Evolutionary conservation across 1,140 invertebrate species (phyloP), one percentile per base, ranked within the genome.

Genomic region (Habropoda laboriosa): DNA sequence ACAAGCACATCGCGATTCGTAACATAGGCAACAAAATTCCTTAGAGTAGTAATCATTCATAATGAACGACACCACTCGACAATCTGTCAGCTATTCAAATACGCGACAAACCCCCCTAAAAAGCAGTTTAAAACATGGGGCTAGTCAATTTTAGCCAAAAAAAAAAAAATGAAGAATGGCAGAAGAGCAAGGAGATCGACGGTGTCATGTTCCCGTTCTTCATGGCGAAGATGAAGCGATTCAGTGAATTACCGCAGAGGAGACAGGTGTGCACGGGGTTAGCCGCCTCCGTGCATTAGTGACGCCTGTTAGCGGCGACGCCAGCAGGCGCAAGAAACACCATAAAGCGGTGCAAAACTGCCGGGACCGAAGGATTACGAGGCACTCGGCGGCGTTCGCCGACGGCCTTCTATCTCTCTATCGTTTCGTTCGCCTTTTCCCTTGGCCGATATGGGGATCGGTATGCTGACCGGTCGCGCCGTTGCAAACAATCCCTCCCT

Each of bases 251-350:
- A 70, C 64, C 64, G 16, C 30, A 12, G 18, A 35, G 35, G 73
- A 68, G 74, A 70, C 74, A 77, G 74, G 74, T 77, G 63, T 32
- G 51, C 53, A 55, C 42, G 51, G 38, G 64, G 74, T 51, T 64
- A 38, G 53, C 74, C 67, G 82, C 70, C 49, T 80, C 42, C 49
- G 75, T 68, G 70, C 71, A 79, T 85, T 85, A 83, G 80, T 80
- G 76, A 85, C 77, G 76, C 76, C 81, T 77, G 82, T 80, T 61
- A 83, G 77, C 66, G 70, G 75, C 68, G 75, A 83, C 74, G 66
- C 64, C 76, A 67, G 64, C 74, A 77, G 74, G 42, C 68, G 55
- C 77, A 79, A 84, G 75, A 73, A 83, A 68, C 76, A 78, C 68
- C 64, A 70, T 77, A 78, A 51, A 83, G 30, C 40, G 24, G 63